Evolutionary conservation across 1,140 invertebrate genomes (phyloP).

Genomic region (Hylaeus anthracinus): DNA sequence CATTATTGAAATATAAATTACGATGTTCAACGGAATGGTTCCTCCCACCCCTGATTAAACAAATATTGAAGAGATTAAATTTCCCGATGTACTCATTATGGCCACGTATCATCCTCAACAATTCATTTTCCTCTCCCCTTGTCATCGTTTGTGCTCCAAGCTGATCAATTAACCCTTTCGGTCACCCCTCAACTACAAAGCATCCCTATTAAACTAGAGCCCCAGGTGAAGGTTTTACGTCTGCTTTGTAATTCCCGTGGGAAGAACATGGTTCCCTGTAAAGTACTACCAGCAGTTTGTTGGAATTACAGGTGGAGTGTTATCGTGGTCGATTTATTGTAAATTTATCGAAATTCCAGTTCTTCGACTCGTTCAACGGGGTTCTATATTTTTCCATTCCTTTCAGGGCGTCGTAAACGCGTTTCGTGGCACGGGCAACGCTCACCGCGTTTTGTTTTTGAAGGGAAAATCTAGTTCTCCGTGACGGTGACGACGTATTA

Average conservation of each 20-base stretch:
- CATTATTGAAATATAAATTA: too few relatives aligned
- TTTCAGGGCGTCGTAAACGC: not conserved
- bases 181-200: conserved; percentile 29
- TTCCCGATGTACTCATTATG: not conserved
- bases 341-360: conserved; percentile 34
- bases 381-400: not conserved
- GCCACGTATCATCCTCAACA: not conserved
- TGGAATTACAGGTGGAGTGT: conserved; percentile 9
- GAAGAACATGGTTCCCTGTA: conserved; percentile 5
- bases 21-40: too few relatives aligned
- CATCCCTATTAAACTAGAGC: conserved; percentile 38
- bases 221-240: conserved; percentile 36
- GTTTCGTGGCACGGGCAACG: not conserved
- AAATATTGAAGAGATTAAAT: too few relatives aligned
- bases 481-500: not conserved
- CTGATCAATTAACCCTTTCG: not conserved
- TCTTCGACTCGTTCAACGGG: not conserved
- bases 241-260: conserved; percentile 12
- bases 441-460: not conserved
- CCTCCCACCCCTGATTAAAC: too few relatives aligned
- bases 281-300: conserved; percentile 22
- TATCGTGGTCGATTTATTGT: conserved; percentile 9
- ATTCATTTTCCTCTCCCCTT: conserved; percentile 16
- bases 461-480: not conserved
- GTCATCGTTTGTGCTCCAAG: not conserved